Percentiles rank a stretch among this genome's conserved stretches.
phyloP scores from a whole-genome alignment of 2,113 vertebrate genomes.

The Sphyrna mokarran region DNA sequence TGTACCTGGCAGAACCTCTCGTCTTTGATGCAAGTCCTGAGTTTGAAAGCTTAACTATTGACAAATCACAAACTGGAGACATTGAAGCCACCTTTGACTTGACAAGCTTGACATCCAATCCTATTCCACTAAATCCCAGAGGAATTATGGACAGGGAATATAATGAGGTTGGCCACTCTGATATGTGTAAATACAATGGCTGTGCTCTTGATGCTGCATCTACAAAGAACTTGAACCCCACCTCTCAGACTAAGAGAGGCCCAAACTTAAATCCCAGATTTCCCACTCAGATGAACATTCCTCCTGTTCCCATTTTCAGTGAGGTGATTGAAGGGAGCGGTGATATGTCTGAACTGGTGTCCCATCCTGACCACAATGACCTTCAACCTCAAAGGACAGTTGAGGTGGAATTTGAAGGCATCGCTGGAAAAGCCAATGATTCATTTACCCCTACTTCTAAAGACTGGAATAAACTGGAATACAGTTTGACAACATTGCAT shows the following conservation, averaged over 20 bases:
- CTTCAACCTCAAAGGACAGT: background rate
- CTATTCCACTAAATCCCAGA: too few species aligned
- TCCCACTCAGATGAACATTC: background rate
- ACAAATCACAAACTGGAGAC: background rate
- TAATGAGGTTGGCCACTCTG: background rate
- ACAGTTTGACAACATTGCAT: background rate
- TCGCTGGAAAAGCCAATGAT: background rate
- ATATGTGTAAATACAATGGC: background rate
- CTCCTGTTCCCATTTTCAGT: background rate
- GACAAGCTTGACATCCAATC: background rate
- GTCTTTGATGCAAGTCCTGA: conserved; percentile 4
- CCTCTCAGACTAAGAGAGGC: background rate
- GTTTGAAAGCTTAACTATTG: background rate
- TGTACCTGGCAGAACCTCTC: background rate
- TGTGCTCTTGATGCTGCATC: background rate
- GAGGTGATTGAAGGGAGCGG: background rate
- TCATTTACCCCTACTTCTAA: background rate
- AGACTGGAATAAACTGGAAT: background rate
- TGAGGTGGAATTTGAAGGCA: background rate
- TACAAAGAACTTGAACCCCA: background rate
- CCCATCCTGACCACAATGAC: background rate
- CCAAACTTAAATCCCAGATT: background rate
- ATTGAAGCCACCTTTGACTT: background rate
- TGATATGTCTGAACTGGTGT: background rate
- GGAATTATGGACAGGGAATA: background rate